Evolutionary conservation across 2,888 invertebrate species (phyloP), one percentile per base, ranked within the genome.

Genomic region (Allophyes oxyacanthae): DNA sequence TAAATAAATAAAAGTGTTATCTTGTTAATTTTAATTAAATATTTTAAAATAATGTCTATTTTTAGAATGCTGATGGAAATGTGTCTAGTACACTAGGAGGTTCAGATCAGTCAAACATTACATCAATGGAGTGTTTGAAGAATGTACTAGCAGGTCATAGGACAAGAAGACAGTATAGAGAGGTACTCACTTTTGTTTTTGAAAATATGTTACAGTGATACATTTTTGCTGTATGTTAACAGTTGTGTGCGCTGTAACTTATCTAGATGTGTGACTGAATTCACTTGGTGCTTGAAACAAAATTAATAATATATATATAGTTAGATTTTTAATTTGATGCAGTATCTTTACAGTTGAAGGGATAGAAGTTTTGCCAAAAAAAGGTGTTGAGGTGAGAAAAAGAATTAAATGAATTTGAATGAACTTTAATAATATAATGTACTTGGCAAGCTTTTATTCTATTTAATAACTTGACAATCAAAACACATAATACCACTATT

Each of bases 81-180:
- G 85, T 93, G 53, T 86, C 89, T 44, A 88, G 92, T 37, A 94
- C 94, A 34, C 75, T 94, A 26, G 88, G 90, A 51, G 85, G 86
- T 1, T 78, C 79, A 26, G 90, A 90, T 44, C 79, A 87, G 34
- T 83, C 89, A 11, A 86, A 88, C 48, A 86, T 89, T 30, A 89
- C 90, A 25, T 87, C 94, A 81, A 95, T 97, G 72, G 96, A 96
- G 52, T 94, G 95, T 53, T 95, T 97, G 73, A 95, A 95, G 67
- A 95, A 95, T 79, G 95, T 97, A 87, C 84, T 98, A 15, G 86
- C 95, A 30, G 95, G 95, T 41, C 98, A 98, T 82, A 96, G 96
- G 81, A 95, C 95, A 59, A 93, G 97, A 67, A 95, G 97, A 86
- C 89, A 95, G 36, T 95, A 96, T 57, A 95, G 95, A 81, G 96